Conservation (phyloP, 2,888 invertebrate genomes). For the Reticulitermes lucifugus region DNA sequence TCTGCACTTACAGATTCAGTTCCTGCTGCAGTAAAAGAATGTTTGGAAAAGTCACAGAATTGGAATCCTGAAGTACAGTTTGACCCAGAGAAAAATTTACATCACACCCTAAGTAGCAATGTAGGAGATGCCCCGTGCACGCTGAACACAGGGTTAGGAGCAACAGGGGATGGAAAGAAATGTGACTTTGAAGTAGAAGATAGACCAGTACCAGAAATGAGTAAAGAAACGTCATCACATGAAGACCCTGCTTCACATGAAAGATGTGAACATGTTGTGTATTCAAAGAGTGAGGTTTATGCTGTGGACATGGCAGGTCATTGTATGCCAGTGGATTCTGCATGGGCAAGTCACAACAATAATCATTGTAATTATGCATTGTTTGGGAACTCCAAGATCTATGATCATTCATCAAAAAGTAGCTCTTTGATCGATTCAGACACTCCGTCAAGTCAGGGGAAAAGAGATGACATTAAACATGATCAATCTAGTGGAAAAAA, state of each 20-base stretch:
- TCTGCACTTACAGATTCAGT: too few relatives aligned
- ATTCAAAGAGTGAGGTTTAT: conserved; percentile 22
- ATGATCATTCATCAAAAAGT: too few relatives aligned
- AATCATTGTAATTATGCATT: neutral
- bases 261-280: neutral
- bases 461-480: neutral
- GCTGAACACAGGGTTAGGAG: neutral
- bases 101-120: neutral
- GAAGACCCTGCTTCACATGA: neutral
- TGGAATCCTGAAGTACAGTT: neutral
- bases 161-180: neutral
- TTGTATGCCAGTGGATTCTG: conserved; percentile 21
- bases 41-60: neutral
- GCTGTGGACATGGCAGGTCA: conserved; percentile 36
- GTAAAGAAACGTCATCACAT: neutral
- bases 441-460: neutral
- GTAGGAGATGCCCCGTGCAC: neutral
- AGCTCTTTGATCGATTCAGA: neutral
- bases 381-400: neutral
- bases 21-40: neutral
- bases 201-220: neutral
- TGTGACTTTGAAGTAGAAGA: too few relatives aligned
- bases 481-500: too few relatives aligned
- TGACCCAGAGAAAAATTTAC: neutral
- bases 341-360: neutral